Evolutionary conservation across 2,797 vertebrate genomes (phyloP), one percentile per base, ranked within the genome.

Genomic region (Erpetoichthys calabaricus): DNA sequence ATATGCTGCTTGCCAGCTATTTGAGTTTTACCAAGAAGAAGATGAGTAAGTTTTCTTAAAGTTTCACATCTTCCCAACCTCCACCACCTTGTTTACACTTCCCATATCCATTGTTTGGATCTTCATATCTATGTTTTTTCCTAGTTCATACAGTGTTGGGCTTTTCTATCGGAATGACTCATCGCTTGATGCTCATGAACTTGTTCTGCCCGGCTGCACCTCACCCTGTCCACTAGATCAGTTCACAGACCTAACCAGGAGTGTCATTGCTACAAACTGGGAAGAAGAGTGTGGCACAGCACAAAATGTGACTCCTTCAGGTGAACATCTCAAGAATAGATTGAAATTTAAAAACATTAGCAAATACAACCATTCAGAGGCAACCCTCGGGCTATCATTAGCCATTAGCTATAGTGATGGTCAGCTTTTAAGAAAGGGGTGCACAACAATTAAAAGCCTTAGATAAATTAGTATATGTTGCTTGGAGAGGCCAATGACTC

Each of bases 1-100:
- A 25, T 93, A 92, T 1, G 85, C 88, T 44, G 74, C 91, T 65
- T 94, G 91, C 75, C 90, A 92, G 55, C 65, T 92, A 61, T 89
- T 87, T 70, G 91, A 95, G 77, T 75, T 93, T 73, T 86, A 90
- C 69, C 75, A 83, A 57, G 86, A 90, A 67, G 69, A 80, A 64
- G 71, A 65, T 56, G 88, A 89, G 86, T 77, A 74, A 69, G 84
- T 78, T 64, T 64, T 53, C 57, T 59, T 45, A 4, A 46, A 59
- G 25, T 42, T 44, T 46, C 44, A 6, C 47, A 50, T 9, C 4
- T 42, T 49, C 41, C n/a, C 47, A 6, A 9, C n/a, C 47, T 49
- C 6, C 47, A 55, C 10, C 3, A 10, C 43, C 9, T n/a, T n/a
- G n/a, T n/a, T n/a, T n/a, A n/a, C n/a, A n/a, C n/a, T n/a, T n/a